Conservation (phyloP, 64 coral and sea anemone genomes). For the Porites lutea region DNA sequence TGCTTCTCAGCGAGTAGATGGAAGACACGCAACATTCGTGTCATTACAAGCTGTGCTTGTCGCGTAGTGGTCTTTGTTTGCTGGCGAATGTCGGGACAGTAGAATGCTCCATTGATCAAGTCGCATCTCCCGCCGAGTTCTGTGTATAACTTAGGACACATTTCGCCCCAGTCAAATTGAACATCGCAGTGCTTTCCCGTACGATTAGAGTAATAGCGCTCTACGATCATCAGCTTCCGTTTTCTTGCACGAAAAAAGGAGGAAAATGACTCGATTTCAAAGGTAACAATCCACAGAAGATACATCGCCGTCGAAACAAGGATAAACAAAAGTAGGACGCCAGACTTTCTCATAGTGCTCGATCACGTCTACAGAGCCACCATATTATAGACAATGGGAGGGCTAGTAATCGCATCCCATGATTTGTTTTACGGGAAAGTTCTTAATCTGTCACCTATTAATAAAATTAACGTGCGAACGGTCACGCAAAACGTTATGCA, state of each 20-base stretch:
- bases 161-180: neutral
- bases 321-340: neutral
- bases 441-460: no score
- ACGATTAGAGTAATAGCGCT: neutral
- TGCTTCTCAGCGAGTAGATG: slow-evolving; percentile 25
- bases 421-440: no score
- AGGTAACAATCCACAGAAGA: neutral
- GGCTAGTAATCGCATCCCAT: no score
- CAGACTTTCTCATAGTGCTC: neutral
- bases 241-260: neutral
- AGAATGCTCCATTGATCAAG: neutral
- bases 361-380: no score
- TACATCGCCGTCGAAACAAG: neutral
- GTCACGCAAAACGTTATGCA: no score
- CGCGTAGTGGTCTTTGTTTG: neutral
- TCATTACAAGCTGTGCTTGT: slow-evolving; percentile 47
- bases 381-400: no score
- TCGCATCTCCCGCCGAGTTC: slow-evolving; percentile 41
- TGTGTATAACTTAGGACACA: slow-evolving; percentile 59
- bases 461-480: no score
- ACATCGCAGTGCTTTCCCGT: neutral
- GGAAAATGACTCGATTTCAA: neutral
- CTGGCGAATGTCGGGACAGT: slow-evolving; percentile 29
- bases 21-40: slow-evolving; percentile 44
- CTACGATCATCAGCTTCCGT: neutral